Evolutionary conservation across 1,140 invertebrate genomes (phyloP).

Genomic region (Caenorhabditis remanei): DNA sequence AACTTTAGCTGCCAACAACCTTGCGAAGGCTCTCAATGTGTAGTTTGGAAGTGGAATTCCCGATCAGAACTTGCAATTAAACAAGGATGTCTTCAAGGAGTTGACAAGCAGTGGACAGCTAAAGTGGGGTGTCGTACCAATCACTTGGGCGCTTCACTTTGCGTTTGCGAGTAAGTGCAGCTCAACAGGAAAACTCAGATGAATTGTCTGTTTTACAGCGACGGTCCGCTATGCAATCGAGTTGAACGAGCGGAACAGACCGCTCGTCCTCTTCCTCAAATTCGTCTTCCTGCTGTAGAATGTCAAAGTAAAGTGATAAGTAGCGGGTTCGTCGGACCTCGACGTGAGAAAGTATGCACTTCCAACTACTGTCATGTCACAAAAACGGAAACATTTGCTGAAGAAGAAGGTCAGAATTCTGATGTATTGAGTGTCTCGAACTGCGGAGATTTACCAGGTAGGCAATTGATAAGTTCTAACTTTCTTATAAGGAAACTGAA

Average conservation of each 20-base stretch:
- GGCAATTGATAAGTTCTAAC: neutral
- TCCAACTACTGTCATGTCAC: constrained; percentile 59
- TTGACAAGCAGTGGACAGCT: constrained; percentile 58
- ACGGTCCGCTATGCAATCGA: constrained; percentile 43
- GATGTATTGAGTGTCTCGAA: constrained; percentile 60
- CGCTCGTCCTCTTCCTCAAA: constrained; percentile 25
- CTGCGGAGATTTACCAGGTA: constrained; percentile 54
- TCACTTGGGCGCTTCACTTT: constrained; percentile 57
- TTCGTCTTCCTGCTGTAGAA: constrained; percentile 51
- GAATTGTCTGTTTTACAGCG: neutral
- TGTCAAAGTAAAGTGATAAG: constrained; percentile 57
- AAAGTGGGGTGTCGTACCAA: constrained; percentile 62
- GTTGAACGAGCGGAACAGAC: constrained; percentile 48
- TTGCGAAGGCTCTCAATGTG: constrained; percentile 51
- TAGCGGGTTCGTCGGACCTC: constrained; percentile 56
- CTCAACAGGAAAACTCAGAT: neutral
- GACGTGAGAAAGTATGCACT: constrained; percentile 56
- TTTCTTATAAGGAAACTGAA: neutral
- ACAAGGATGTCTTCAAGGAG: constrained; percentile 58
- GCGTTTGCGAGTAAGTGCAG: constrained; percentile 58
- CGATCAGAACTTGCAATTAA: constrained; percentile 56
- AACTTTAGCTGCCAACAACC: constrained; percentile 41
- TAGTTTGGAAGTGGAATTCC: constrained; percentile 60
- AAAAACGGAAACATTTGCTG: constrained; percentile 53
- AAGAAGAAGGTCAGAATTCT: neutral